Percentiles rank a stretch among this genome's conserved stretches.
Conservation (phyloP, 2,888 invertebrate species). For the Ptilodon capucinus region DNA sequence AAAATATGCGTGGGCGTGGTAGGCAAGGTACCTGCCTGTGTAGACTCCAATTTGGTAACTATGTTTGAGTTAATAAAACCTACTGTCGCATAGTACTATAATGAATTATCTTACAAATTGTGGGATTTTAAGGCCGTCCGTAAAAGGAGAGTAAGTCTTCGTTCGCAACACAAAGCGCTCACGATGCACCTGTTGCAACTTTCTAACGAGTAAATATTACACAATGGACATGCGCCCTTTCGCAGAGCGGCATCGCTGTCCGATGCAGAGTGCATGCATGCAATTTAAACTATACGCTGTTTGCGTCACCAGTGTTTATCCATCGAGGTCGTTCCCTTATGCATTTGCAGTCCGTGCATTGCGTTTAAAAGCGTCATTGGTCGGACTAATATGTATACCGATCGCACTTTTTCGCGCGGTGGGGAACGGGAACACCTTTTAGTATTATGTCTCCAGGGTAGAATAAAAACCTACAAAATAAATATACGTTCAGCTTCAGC, state of each 20-base stretch:
- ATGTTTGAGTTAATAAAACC: background rate
- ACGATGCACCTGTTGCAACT: conserved; percentile 32
- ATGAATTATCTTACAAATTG: conserved; percentile 4
- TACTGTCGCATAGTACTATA: background rate
- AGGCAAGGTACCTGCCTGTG: background rate
- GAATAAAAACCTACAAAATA: conserved; percentile 5
- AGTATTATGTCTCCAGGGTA: conserved; percentile 12
- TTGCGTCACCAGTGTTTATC: conserved; percentile 44
- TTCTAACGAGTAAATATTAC: conserved; percentile 27
- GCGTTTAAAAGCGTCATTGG: conserved; percentile 19
- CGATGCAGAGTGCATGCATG: conserved; percentile 36
- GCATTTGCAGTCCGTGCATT: conserved; percentile 33
- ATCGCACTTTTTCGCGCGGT: conserved; percentile 6
- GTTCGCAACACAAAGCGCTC: conserved; percentile 12
- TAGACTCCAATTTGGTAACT: background rate
- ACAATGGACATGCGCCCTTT: conserved; percentile 20
- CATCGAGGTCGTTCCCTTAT: conserved; percentile 33
- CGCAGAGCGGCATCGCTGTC: conserved; percentile 17
- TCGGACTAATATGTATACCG: conserved; percentile 16
- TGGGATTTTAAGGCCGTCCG: conserved; percentile 2
- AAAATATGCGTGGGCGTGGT: conserved; percentile 3
- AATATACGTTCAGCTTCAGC: conserved; percentile 1
- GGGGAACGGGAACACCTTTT: conserved; percentile 5
- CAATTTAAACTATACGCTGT: conserved; percentile 38
- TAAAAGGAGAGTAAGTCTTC: conserved; percentile 9